Base-by-base conservation (phyloP, 2,797 vertebrate species). In the Ctenopoma multispine region DNA sequence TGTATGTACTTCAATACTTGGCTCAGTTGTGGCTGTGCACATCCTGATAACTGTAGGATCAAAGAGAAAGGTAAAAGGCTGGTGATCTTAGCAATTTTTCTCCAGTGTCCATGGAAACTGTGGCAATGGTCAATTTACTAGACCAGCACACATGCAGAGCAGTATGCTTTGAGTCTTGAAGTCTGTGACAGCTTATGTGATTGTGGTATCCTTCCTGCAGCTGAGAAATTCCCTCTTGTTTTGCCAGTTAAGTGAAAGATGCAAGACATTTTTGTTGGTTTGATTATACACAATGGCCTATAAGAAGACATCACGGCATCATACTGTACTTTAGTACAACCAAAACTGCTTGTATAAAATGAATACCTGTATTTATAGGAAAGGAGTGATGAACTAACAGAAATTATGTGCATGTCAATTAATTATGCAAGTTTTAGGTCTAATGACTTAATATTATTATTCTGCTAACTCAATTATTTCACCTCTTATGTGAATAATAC, bases 101-200 rank as follows among this genome's bases (percentile, higher is more conserved):
- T 76, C 44, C 70, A n/a, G 87, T 90, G 79, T 77, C 87, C 85
- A 90, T 90, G 88, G 88, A 81, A 90, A 92, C 89, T 17, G 53
- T 61, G 67, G 70, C 38, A 29, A 49, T 62, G 73, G 80, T 83
- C 74, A 86, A 61, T 81, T 78, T 69, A 62, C 24, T 36, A 17
- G 46, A 74, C 29, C 10, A 11, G 55, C 68, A 72, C 73, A 75
- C 81, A 72, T 63, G 55, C 54, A 61, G 24, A 75, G 59, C 56
- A 59, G 78, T 44, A 57, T 47, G 64, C 56, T 72, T 50, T 62
- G 69, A 79, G 77, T 77, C 60, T 58, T 27, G 17, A 64, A 50
- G 36, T 63, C 54, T 62, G 31, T 65, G 77, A 73, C 67, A 54
- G 63, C 57, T 81, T 58, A 40, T 74, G 71, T 76, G 82, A 76